phyloP scores from a whole-genome alignment of 2,797 vertebrate species.

The Bovichtus variegatus region DNA sequence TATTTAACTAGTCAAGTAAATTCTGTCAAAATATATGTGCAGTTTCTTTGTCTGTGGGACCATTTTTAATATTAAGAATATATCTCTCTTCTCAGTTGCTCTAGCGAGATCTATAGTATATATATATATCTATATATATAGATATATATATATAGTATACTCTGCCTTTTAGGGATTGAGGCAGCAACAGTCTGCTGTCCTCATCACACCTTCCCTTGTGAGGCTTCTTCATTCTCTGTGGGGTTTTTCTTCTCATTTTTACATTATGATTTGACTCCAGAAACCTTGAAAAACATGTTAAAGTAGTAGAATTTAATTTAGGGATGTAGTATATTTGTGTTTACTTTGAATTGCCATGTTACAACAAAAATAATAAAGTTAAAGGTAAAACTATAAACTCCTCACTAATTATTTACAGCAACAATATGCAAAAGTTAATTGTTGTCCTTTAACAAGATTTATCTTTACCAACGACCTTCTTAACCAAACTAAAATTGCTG shows the following conservation, averaged over 20 bases:
- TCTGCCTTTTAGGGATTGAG: neutral
- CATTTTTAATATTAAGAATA: neutral
- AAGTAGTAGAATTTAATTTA: neutral
- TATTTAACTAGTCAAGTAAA: neutral
- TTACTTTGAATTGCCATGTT: neutral
- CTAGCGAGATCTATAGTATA: neutral
- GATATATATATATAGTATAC: too few species aligned
- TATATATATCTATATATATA: too few species aligned
- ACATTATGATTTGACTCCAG: neutral
- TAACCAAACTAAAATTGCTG: neutral
- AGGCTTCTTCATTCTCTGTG: neutral
- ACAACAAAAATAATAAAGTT: neutral
- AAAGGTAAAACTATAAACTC: neutral
- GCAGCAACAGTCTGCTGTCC: neutral
- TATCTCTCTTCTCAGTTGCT: neutral
- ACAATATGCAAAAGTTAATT: neutral
- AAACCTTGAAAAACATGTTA: neutral
- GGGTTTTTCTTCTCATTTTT: too few species aligned
- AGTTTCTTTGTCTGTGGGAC: neutral
- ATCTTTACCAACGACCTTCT: neutral
- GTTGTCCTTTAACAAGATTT: neutral
- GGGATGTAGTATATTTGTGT: neutral
- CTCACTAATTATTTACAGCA: neutral
- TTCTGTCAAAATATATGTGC: neutral
- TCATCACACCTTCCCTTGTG: neutral